Base-by-base conservation (phyloP, 64 coral and sea anemone genomes). In the Dendrophyllia cribrosa region DNA sequence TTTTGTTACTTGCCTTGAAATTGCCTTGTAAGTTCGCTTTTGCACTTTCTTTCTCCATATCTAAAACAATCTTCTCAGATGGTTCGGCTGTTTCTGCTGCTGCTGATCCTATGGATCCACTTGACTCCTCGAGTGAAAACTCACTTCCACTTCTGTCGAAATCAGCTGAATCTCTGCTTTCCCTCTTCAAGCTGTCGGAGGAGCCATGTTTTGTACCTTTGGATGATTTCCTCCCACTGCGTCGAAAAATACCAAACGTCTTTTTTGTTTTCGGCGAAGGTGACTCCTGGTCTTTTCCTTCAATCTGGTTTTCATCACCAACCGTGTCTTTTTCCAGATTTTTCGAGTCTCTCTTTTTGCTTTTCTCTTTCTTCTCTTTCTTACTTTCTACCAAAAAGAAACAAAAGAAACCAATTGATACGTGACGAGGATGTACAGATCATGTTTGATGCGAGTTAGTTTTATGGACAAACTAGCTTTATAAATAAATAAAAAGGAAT, bases 311-410 rank as follows among this genome's bases (percentile, higher is more conserved):
- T 72, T 72, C 70, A 43, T 6, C 14, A 44, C 34, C 14, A 62
- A 44, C 23, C 1, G 23, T 9, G 24, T 80, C 21, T 0, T 11
- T 58, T 17, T 83, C 80, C 12, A 84, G 17, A 84, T 84, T 61
- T 16, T 84, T 67, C 20, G 80, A 84, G 17, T 84, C 80, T 25
- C 62, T 66, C 20, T 68, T 84, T 51, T 84, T 51, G 25, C 43
- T 84, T 84, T 84, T 84, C 34, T 84, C 80, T 67, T 84, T 84
- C 60, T 66, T 84, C 17, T 84, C 80, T 15, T 84, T 84, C 45
- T 84, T 83, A 15, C 59, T 68, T 34, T 84, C 62, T 84, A 21
- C 47, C 51, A 49, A 55, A 77, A 53, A 16, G 8, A 55, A 51
- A 14, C 43, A 48, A 9, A 72, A 5, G 13, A 20, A 51, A 48